A percentile compares a stretch with the other conserved stretches of the same genome.
Evolutionary conservation across 2,113 vertebrate genomes (phyloP).

Genomic region (Astur gentilis): DNA sequence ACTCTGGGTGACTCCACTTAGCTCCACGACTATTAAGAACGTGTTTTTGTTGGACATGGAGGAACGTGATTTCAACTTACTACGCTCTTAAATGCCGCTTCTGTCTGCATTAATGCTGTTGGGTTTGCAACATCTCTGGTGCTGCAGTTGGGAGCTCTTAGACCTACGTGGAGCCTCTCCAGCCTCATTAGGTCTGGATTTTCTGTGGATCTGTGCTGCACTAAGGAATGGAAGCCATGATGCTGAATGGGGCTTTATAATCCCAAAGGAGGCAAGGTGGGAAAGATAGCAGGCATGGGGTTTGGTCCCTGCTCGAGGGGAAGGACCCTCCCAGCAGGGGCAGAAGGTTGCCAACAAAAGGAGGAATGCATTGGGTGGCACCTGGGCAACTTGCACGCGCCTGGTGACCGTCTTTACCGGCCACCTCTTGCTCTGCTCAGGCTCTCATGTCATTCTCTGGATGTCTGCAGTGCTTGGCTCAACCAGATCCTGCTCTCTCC

Average conservation of each 20-base stretch:
- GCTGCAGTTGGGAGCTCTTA: neutral
- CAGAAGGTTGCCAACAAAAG: neutral
- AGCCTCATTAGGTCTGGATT: neutral
- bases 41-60: conserved; percentile 18
- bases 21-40: conserved; percentile 46
- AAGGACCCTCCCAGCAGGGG: neutral
- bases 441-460: neutral
- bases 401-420: neutral
- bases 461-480: neutral
- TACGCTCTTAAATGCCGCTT: neutral
- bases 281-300: neutral
- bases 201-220: neutral
- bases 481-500: neutral
- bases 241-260: neutral
- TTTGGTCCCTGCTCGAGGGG: neutral
- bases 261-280: neutral
- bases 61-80: neutral
- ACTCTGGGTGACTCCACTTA: conserved; percentile 63
- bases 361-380: neutral
- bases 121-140: neutral
- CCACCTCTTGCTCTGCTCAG: neutral
- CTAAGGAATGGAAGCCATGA: neutral
- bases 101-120: neutral
- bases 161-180: neutral
- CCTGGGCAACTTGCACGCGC: neutral